Evolutionary conservation across 2,113 vertebrate species (phyloP).

Genomic region (Phyllostomus discolor): DNA sequence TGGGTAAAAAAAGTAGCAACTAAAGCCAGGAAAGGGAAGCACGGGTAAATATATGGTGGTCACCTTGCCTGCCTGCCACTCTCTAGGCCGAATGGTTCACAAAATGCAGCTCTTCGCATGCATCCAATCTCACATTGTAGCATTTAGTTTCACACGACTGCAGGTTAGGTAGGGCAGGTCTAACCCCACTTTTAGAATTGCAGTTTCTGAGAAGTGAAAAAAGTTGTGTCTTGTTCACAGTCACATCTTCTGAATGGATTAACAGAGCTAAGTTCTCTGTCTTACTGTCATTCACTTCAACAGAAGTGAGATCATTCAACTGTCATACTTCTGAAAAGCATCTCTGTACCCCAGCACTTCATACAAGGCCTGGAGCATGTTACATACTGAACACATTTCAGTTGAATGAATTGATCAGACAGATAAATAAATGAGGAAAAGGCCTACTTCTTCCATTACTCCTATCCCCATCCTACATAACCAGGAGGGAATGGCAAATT

Average conservation of each 20-base stretch:
- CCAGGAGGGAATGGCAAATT: not conserved
- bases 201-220: not conserved
- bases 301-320: not conserved
- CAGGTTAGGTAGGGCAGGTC: not conserved
- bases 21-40: not conserved
- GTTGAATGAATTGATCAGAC: not conserved
- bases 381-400: not conserved
- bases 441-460: not conserved
- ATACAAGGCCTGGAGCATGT: not conserved
- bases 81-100: not conserved
- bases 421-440: not conserved
- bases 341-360: not conserved
- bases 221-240: not conserved
- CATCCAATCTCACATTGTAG: too few species aligned
- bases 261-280: not conserved
- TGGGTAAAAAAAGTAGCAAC: not conserved
- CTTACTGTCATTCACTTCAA: not conserved
- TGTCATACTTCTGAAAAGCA: not conserved
- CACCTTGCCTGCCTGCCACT: not conserved
- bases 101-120: not conserved
- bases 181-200: not conserved
- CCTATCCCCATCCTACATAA: not conserved
- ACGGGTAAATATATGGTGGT: fast-evolving
- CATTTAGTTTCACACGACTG: fast-evolving
- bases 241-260: not conserved